Conservation (phyloP, 2,888 invertebrate genomes). For the Tetanocera ferruginea region DNA sequence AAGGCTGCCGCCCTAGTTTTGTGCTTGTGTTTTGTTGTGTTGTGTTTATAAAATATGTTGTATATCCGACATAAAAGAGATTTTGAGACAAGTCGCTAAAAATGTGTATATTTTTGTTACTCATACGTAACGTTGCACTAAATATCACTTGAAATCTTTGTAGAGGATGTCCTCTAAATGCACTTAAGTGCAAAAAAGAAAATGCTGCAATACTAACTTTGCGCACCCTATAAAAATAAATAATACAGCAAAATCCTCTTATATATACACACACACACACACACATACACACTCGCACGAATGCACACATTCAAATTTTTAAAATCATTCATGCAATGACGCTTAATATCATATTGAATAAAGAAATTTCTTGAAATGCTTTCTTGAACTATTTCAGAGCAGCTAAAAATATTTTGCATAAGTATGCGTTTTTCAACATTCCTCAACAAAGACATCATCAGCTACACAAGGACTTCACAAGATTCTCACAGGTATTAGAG, state of each 20-base stretch:
- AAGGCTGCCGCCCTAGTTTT: background rate
- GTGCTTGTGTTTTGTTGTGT: no score
- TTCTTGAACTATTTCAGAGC: background rate
- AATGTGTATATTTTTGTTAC: background rate
- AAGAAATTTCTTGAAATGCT: background rate
- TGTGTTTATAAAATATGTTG: no score
- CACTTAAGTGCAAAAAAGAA: no score
- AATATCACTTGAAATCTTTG: background rate
- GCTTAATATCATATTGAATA: no score
- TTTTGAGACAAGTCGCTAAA: background rate
- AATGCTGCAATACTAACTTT: no score
- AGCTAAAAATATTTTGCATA: conserved; percentile 3
- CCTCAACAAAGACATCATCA: background rate
- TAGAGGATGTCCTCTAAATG: no score
- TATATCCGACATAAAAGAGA: no score
- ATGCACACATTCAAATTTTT: background rate
- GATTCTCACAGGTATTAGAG: background rate
- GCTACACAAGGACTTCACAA: background rate
- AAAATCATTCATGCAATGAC: background rate
- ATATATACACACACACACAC: background rate
- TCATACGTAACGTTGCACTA: background rate
- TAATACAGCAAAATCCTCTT: background rate
- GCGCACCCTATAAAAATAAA: no score
- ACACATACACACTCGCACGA: background rate
- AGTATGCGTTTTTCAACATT: background rate